Evolutionary conservation across 2,888 invertebrate genomes (phyloP).

Genomic region (Cryptocheilus praepositus): DNA sequence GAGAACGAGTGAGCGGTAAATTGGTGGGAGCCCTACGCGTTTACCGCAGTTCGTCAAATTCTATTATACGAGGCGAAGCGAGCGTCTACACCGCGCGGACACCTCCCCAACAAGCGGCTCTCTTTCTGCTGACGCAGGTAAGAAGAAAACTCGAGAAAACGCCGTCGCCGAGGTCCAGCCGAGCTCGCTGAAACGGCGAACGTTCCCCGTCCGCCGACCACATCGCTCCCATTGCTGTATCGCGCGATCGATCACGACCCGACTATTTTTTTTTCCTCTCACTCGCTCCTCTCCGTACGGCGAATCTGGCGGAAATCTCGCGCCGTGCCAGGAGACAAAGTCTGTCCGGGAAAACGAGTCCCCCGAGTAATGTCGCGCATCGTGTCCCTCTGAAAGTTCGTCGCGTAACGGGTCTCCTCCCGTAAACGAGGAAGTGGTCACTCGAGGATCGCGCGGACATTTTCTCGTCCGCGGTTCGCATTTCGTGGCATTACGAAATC

Average conservation of each 20-base stretch:
- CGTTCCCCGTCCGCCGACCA: slow-evolving; percentile 10
- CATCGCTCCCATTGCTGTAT: slow-evolving; percentile 28
- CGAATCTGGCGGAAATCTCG: slow-evolving; percentile 14
- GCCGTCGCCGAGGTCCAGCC: background rate
- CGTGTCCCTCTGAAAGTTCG: background rate
- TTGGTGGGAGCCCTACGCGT: slow-evolving; percentile 46
- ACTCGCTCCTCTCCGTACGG: no score
- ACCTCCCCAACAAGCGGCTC: slow-evolving; percentile 30
- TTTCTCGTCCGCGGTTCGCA: slow-evolving; percentile 14
- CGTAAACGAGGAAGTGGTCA: slow-evolving; percentile 3
- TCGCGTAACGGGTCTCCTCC: slow-evolving; percentile 5
- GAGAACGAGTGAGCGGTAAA: slow-evolving; percentile 59
- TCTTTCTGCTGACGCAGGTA: slow-evolving; percentile 50
- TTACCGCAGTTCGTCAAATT: slow-evolving; percentile 47
- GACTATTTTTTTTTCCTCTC: slow-evolving; percentile 28
- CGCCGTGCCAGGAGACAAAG: background rate
- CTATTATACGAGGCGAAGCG: slow-evolving; percentile 35
- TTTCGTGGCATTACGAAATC: slow-evolving; percentile 36
- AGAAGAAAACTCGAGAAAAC: slow-evolving; percentile 17
- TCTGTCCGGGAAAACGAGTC: background rate
- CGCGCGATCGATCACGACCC: slow-evolving; percentile 3
- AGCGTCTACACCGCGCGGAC: slow-evolving; percentile 36
- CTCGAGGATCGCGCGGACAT: slow-evolving; percentile 40
- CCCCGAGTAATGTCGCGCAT: background rate
- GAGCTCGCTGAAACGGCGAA: slow-evolving; percentile 16